Base-by-base conservation (phyloP, 2,888 invertebrate species). In the Branchipolynoe longqiensis region DNA sequence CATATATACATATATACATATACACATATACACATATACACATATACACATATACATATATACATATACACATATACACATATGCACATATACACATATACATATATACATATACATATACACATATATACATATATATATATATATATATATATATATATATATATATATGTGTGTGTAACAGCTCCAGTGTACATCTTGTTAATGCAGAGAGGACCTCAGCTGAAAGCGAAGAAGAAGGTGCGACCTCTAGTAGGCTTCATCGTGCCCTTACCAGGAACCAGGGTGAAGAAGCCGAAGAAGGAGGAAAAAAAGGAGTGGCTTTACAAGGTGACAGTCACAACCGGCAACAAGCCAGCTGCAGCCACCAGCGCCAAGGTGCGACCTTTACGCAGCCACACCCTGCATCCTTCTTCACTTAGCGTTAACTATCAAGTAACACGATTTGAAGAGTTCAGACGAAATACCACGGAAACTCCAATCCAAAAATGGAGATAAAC, bases 311-410 rank as follows among this genome's bases (percentile, higher is more conserved):
- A 87, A 2, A 86, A 86, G 59, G 91, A 92, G 28, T 88, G 88
- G 54, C 87, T 91, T n/a, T 92, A 91, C 86, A 91, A 90, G 86
- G 85, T 92, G 8, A 90, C 90, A 41, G 90, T 92, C 28, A 91
- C 87, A 87, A 92, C 91, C 8, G 91, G 91, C 28, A 89, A 90
- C 74, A 64, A 88, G 3, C 85, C 85, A 1, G 87, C 88, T 83
- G 91, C 91, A 41, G 90, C 90, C 38, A 91, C 91, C 33, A 87
- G 87, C 86, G 91, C 91, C n/a, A 90, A 90, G 85, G 92, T 92
- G n/a, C n/a, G 89, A 83, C 25, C 12, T 62, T 12, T 25, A n/a
- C n/a, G n/a, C 62, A 25, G 8, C 18, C 48, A 48, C 48, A 48
- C 8, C 48, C 18, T 48, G 8, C 48, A 12, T 48, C 18, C 18